Percentiles rank a stretch among this genome's conserved stretches.
Evolutionary conservation across 2,888 invertebrate genomes (phyloP).

Genomic region (Calliopum simillimum): DNA sequence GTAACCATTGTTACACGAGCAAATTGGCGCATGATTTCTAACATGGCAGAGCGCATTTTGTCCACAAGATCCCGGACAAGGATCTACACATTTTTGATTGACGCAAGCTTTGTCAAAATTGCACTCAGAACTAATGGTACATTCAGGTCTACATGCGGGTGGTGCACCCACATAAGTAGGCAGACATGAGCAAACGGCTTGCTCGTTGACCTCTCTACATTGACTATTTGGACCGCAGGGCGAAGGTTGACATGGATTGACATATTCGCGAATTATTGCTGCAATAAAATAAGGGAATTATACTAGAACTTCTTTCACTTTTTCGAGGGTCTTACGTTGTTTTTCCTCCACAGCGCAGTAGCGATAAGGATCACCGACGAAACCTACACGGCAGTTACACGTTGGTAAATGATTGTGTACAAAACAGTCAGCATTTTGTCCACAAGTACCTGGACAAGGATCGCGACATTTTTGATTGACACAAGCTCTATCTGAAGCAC

Average conservation of each 20-base stretch:
- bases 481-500: conserved; percentile 78
- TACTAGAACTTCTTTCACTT: background rate
- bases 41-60: conserved; percentile 76
- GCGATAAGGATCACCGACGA: conserved; percentile 81
- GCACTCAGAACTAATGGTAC: conserved; percentile 76
- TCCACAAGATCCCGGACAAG: conserved; percentile 78
- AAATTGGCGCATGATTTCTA: conserved; percentile 77
- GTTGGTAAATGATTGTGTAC: conserved; percentile 78
- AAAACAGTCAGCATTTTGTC: conserved; percentile 79
- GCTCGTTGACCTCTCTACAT: conserved; percentile 75
- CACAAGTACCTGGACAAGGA: conserved; percentile 84
- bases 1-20: conserved; percentile 74
- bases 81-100: conserved; percentile 76
- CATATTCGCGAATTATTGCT: conserved; percentile 56
- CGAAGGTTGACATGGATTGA: conserved; percentile 69
- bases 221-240: conserved; percentile 85
- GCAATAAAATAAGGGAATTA: conserved; percentile 12
- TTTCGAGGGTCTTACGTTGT: conserved; percentile 68
- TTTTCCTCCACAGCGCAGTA: conserved; percentile 70
- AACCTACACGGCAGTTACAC: conserved; percentile 77
- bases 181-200: conserved; percentile 78
- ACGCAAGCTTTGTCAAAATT: conserved; percentile 75
- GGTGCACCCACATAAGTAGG: conserved; percentile 77
- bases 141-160: conserved; percentile 80
- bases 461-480: conserved; percentile 79